Base-by-base conservation (phyloP, 2,888 invertebrate species). In the Palloptera scutellata region DNA sequence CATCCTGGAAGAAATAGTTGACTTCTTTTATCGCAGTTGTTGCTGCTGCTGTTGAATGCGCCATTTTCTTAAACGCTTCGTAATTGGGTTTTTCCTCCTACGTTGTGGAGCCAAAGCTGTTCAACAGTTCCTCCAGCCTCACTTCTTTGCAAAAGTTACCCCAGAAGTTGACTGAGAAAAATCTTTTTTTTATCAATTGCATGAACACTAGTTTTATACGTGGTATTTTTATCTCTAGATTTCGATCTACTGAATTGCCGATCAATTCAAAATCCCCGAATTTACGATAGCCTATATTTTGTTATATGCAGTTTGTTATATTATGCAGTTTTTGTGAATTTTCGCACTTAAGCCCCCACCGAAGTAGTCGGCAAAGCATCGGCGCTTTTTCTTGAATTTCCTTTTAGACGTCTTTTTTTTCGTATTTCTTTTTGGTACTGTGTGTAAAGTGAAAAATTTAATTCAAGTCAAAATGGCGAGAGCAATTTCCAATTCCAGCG, bases 1-100 rank as follows among this genome's bases (percentile, higher is more conserved):
- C 85, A 76, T 84, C 82, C 74, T 78, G 81, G 76, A 80, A 82
- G 73, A 82, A 83, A 72, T 80, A 83, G 73, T 83, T 83, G 66
- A 83, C 77, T 79, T 84, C 85, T 72, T 80, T 79, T 75, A 81
- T 75, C 75, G 81, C 77, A 54, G 75, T 79, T 74, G 81, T 75
- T 73, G 81, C 78, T 59, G 76, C 75, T 59, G 76, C 71, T 66
- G 79, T 75, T 67, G 78, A 79, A 74, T 82, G 81, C 75, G 81
- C 79, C 81, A 81, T 81, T 75, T 81, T 80, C 70, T 53, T 30
- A 30, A n/a, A 6, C 30, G 6, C 30, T 30, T 30, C 30, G 30
- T 30, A 30, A 30, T 30, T 30, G 30, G 30, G 30, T 30, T 30
- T 30, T 30, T 30, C 30, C 3, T 30, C 30, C 30, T 30, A 30